These are phyloP conservation scores for Ceyx erithaca DNA, from an alignment of 2,797 vertebrate species.

Conservation along the genomic window DNA sequence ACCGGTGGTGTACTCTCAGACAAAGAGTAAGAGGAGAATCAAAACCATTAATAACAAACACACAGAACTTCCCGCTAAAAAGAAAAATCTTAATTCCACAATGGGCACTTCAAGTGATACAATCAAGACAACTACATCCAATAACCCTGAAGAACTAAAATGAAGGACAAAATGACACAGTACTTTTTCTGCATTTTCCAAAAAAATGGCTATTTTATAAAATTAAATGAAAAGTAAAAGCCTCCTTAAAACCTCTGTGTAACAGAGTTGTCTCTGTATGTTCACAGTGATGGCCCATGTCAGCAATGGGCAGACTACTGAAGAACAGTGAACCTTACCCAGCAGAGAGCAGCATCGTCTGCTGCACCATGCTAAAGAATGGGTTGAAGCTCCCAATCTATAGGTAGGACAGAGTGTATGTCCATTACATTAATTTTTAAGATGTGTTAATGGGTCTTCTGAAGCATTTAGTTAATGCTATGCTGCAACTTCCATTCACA, in stretches of 20 bases:
- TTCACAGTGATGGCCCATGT: neutral
- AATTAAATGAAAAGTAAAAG: neutral
- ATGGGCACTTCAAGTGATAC: neutral
- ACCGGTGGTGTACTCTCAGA: fast-evolving
- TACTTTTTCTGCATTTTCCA: neutral
- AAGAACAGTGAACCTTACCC: neutral
- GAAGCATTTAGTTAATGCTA: neutral
- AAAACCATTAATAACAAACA: neutral
- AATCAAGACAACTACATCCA: neutral
- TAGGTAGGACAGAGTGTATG: fast-evolving
- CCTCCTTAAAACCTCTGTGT: neutral
- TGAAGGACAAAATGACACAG: neutral
- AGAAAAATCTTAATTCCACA: neutral
- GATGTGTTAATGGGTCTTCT: neutral
- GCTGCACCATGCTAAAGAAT: neutral
- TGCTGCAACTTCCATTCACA: neutral
- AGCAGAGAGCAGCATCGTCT: neutral
- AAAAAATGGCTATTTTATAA: neutral
- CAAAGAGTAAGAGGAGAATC: neutral
- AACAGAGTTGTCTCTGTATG: neutral
- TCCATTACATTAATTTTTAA: neutral
- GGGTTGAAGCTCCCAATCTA: fast-evolving
- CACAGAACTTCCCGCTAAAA: neutral
- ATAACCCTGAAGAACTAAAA: neutral
- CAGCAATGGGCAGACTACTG: neutral